phyloP scores from a whole-genome alignment of 2,888 invertebrate genomes.

The Itoplectis maculator region DNA sequence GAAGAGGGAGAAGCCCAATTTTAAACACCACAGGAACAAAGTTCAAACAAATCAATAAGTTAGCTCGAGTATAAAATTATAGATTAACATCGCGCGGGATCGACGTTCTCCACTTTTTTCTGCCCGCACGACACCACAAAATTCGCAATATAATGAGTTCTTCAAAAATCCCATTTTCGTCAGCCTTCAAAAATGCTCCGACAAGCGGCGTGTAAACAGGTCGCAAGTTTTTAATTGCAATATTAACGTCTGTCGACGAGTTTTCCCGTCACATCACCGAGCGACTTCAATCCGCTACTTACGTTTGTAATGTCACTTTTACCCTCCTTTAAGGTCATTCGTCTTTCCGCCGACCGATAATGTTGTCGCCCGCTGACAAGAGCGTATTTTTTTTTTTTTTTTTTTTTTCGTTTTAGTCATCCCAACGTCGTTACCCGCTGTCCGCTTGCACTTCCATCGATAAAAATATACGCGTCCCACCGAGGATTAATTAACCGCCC shows the following conservation, averaged over 20 bases:
- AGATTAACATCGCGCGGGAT: too few relatives aligned
- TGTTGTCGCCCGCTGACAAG: not conserved
- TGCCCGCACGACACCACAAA: not conserved
- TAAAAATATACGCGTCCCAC: not conserved
- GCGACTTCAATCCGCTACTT: not conserved
- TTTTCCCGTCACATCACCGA: not conserved
- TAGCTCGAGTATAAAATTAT: too few relatives aligned
- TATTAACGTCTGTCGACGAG: not conserved
- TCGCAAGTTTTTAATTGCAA: not conserved
- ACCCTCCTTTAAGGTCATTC: constrained; percentile 1
- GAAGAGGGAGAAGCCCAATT: too few relatives aligned
- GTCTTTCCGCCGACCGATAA: constrained; percentile 1
- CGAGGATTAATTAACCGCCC: not conserved
- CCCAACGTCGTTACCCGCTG: not conserved
- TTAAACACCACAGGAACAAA: too few relatives aligned
- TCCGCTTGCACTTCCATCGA: constrained; percentile 1
- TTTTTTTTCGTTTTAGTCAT: not conserved
- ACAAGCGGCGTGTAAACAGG: not conserved
- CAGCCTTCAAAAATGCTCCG: not conserved
- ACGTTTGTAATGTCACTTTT: not conserved
- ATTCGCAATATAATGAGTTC: not conserved
- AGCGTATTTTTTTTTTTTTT: not conserved
- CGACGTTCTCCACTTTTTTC: not conserved
- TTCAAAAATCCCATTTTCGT: too few relatives aligned
- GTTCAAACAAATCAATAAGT: not conserved